Percentiles rank a stretch among this genome's conserved stretches.
Conservation (phyloP, 2,113 vertebrate species). For the Henicopernis longicauda region DNA sequence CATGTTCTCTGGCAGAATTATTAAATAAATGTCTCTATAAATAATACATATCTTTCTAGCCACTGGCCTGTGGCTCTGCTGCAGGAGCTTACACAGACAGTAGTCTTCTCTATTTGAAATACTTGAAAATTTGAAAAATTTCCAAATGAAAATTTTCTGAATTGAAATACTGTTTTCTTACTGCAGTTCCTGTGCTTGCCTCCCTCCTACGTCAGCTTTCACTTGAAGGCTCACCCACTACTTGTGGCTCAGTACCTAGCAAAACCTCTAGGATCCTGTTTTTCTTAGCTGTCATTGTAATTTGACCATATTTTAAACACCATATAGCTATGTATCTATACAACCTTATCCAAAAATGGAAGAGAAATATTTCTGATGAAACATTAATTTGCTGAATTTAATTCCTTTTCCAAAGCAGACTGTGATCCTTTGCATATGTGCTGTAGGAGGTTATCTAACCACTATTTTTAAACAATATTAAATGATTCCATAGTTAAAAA, state of each 20-base stretch:
- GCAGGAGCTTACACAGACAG: background rate
- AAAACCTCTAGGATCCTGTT: background rate
- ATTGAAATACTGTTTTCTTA: background rate
- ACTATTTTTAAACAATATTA: background rate
- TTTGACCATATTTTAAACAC: background rate
- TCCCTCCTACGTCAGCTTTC: background rate
- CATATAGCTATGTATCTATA: background rate
- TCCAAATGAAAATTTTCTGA: background rate
- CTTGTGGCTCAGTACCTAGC: background rate
- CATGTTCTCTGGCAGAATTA: background rate
- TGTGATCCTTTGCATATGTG: background rate
- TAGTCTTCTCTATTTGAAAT: background rate
- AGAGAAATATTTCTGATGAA: background rate
- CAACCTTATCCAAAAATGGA: background rate
- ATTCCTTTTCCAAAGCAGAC: background rate
- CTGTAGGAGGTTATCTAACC: background rate
- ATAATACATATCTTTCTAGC: background rate
- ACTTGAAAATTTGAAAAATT: background rate
- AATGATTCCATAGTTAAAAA: background rate
- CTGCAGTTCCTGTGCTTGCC: background rate
- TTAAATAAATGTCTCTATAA: background rate
- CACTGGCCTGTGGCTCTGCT: background rate
- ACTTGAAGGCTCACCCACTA: background rate
- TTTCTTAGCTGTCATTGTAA: background rate
- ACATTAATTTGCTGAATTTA: background rate